Conservation (phyloP, 2,797 vertebrate genomes). For the Gambelia wislizenii region DNA sequence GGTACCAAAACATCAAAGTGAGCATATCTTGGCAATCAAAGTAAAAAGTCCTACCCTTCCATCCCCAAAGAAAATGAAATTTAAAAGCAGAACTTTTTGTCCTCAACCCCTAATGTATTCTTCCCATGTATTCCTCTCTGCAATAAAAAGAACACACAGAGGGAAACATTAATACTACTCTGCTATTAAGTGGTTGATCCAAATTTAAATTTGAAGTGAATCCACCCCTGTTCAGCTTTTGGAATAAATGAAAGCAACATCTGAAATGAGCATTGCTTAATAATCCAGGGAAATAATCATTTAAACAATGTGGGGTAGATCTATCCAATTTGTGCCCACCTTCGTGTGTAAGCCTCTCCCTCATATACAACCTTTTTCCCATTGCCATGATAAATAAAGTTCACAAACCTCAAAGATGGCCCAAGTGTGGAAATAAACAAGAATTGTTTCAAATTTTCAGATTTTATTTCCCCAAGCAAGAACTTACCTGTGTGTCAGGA, state of each 20-base stretch:
- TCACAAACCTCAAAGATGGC: constrained; percentile 42
- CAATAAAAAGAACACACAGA: no score
- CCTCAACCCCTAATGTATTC: not conserved
- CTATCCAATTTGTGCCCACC: not conserved
- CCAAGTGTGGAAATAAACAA: constrained; percentile 53
- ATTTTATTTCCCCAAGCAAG: constrained; percentile 39
- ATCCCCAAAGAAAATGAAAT: not conserved
- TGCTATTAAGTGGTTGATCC: not conserved
- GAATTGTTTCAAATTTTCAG: constrained; percentile 35
- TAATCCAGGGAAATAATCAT: not conserved
- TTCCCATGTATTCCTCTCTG: no score
- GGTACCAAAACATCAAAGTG: not conserved
- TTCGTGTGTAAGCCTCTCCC: not conserved
- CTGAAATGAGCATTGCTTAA: not conserved
- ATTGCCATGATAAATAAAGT: not conserved
- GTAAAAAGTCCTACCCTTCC: not conserved
- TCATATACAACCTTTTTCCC: not conserved
- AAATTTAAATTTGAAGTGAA: not conserved
- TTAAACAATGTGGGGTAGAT: constrained; percentile 3
- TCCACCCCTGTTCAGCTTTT: not conserved
- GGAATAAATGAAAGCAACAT: not conserved
- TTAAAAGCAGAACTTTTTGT: not conserved
- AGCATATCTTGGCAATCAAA: not conserved
- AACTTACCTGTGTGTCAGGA: constrained; percentile 40
- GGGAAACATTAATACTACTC: not conserved